A percentile compares a stretch with the other conserved stretches of the same genome.
phyloP scores from a whole-genome alignment of 1,140 invertebrate genomes.

The Choristoneura fumiferana region DNA sequence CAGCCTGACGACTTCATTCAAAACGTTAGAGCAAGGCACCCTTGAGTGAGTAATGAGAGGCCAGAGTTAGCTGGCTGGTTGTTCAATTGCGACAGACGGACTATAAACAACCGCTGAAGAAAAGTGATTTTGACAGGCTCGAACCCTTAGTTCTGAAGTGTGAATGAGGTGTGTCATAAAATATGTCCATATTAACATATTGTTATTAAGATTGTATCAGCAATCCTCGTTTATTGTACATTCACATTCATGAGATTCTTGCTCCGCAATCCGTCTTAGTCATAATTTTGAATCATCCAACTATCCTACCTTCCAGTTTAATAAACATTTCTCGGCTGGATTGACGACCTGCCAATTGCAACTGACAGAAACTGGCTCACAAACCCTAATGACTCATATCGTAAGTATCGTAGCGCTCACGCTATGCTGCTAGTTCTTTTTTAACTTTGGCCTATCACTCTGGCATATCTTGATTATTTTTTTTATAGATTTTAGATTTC shows the following conservation, averaged over 20 bases:
- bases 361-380: too few relatives aligned
- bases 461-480: too few relatives aligned
- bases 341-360: too few relatives aligned
- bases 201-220: constrained; percentile 1
- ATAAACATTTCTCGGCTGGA: too few relatives aligned
- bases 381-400: too few relatives aligned
- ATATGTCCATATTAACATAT: neutral
- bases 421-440: too few relatives aligned
- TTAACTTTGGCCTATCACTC: too few relatives aligned
- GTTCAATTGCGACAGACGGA: constrained; percentile 58
- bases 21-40: neutral
- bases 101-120: constrained; percentile 59
- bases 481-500: too few relatives aligned
- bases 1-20: constrained; percentile 6
- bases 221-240: constrained; percentile 6
- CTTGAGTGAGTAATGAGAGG: constrained; percentile 28
- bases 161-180: neutral
- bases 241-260: constrained; percentile 79
- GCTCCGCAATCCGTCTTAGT: constrained; percentile 65
- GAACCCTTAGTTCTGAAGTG: constrained; percentile 25
- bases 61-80: constrained; percentile 37
- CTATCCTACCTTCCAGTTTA: too few relatives aligned
- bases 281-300: constrained; percentile 27
- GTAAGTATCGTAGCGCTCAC: too few relatives aligned
- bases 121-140: constrained; percentile 53